Evolutionary conservation across 2,797 vertebrate genomes (phyloP).

Genomic region (Tokudaia muenninki): DNA sequence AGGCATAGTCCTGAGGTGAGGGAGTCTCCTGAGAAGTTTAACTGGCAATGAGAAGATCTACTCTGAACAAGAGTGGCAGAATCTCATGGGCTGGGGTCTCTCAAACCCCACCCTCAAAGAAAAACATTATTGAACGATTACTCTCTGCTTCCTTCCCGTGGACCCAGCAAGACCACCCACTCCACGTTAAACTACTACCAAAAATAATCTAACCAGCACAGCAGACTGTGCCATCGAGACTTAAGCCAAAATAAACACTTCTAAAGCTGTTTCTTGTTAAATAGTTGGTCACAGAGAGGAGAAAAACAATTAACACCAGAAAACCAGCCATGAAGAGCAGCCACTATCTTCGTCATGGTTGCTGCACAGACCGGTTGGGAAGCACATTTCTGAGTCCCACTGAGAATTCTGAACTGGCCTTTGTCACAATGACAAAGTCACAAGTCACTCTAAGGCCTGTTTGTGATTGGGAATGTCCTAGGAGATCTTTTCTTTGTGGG

Average conservation of each 20-base stretch:
- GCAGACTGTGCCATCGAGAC: neutral
- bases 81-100: neutral
- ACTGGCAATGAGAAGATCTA: neutral
- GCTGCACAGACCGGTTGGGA: neutral
- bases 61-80: too few relatives aligned
- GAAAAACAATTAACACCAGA: neutral
- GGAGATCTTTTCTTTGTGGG: neutral
- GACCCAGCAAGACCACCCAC: neutral
- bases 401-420: neutral
- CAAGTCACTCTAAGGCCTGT: neutral
- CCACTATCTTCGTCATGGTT: accelerated
- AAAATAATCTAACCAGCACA: neutral
- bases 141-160: neutral
- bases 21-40: neutral
- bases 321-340: neutral
- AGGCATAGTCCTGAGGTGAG: neutral
- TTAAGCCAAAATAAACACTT: neutral
- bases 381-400: neutral
- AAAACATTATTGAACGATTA: neutral
- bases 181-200: neutral
- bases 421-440: neutral
- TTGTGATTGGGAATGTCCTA: neutral
- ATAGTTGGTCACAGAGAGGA: neutral
- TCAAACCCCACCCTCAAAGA: neutral
- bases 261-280: neutral